Evolutionary conservation across 2,797 vertebrate species (phyloP).

Genomic region (Chelon labrosus): DNA sequence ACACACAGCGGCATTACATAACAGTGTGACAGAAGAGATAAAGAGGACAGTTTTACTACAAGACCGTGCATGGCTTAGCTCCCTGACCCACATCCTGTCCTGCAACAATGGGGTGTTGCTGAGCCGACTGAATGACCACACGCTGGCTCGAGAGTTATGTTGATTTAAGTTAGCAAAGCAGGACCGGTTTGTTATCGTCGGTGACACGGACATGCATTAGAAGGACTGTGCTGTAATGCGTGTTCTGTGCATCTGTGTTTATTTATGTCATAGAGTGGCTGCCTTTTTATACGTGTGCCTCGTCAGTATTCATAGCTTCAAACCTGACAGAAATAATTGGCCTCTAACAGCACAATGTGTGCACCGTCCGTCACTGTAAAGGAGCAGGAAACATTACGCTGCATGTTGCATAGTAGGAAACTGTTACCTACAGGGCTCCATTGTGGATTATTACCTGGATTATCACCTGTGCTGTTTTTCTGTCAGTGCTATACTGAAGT

Average conservation of each 20-base stretch:
- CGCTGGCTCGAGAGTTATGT: conserved; percentile 12
- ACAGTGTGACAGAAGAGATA: conserved; percentile 80
- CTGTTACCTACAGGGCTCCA: not conserved
- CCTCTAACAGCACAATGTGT: conserved; percentile 1
- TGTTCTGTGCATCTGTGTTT: not conserved
- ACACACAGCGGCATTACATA: conserved; percentile 75
- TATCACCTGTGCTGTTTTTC: not conserved
- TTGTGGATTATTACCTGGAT: not conserved
- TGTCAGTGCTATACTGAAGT: not conserved
- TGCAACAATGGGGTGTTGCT: conserved; percentile 47
- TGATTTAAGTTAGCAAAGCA: conserved; percentile 11
- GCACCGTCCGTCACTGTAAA: not conserved
- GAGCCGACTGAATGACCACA: conserved; percentile 52
- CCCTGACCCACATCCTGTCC: conserved; percentile 81
- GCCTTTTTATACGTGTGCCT: conserved; percentile 3
- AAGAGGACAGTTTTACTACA: conserved; percentile 83
- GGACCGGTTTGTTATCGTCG: not conserved
- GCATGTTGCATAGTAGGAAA: not conserved
- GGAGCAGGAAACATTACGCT: not conserved
- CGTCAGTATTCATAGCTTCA: conserved; percentile 19
- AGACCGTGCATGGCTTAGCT: conserved; percentile 74
- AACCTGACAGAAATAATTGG: conserved; percentile 11
- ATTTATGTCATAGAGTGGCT: conserved; percentile 13
- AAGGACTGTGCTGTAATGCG: not conserved
- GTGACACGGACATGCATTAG: not conserved